Base-by-base conservation (phyloP, 1,140 invertebrate genomes). In the Aricia agestis region DNA sequence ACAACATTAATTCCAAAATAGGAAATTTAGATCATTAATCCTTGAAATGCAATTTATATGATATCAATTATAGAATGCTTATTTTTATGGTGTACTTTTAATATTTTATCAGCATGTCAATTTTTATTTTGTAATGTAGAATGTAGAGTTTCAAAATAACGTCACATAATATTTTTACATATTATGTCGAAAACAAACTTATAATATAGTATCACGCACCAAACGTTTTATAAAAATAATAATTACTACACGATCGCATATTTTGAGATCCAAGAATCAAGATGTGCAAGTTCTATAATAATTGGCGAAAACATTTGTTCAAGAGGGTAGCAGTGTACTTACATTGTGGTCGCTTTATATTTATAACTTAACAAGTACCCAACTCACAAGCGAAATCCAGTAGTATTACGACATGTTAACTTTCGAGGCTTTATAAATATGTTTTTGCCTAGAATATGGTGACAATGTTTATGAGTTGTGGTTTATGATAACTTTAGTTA, bases 401-500 rank as follows among this genome's bases (percentile, higher is more conserved):
- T 6, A 25, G 25, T 25, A 25, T 25, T 25, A 25, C 25, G 25
- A 36, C 36, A 36, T 1, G 36, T 36, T 36, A 9, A 36, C 1
- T 25, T n/a, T n/a, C n/a, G n/a, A 32, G 32, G 32, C 32, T 32
- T 32, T 32, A 32, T 32, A 6, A 32, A 32, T 32, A 3, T n/a
- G n/a, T 32, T 32, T 2, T 32, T 36, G 36, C 6, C 5, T 36
- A 36, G 9, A 36, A 36, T 36, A 36, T 9, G 9, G 9, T 36
- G 36, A 36, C 45, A 52, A 52, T 13, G 13, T 42, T 42, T 52
- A 15, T 11, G 9, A 52, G 36, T 36, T 9, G 45, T 52, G 11
- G 45, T 52, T 36, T 15, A 52, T 52, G 11, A 52, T 9, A 52
- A 52, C 82, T 78, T 82, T 82, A 86, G 74, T 87, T 87, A 88